These are phyloP conservation scores for Lindbergichthys nudifrons DNA, from an alignment of 2,797 vertebrate species.

Conservation along the genomic window DNA sequence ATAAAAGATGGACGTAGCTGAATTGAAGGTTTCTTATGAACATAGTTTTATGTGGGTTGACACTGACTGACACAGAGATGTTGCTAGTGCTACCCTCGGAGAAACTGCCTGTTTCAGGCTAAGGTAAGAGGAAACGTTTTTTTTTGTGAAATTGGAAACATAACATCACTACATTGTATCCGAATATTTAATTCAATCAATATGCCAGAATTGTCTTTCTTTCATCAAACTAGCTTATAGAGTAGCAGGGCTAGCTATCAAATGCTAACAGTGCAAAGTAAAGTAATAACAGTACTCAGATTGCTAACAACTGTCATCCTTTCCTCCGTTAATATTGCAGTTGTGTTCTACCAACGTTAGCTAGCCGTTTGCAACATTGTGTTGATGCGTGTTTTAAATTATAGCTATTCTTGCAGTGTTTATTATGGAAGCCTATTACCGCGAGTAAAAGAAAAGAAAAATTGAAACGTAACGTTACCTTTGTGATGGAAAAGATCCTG, in stretches of 20 bases:
- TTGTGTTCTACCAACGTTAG: not conserved
- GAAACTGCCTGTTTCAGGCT: conserved; percentile 53
- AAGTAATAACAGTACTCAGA: not conserved
- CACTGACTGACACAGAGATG: conserved; percentile 46
- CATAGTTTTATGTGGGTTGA: not conserved
- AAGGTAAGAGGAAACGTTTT: conserved; percentile 65
- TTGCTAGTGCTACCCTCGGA: conserved; percentile 20
- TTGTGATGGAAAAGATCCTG: too few species aligned
- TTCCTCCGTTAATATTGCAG: not conserved
- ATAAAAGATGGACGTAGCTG: conserved; percentile 1
- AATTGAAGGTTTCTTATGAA: not conserved
- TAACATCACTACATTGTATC: not conserved
- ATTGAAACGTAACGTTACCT: too few species aligned
- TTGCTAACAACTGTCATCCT: not conserved
- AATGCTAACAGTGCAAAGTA: conserved; percentile 2
- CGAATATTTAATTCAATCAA: not conserved
- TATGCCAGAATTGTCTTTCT: not conserved
- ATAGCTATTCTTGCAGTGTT: not conserved
- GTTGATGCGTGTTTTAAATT: too few species aligned
- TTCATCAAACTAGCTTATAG: not conserved
- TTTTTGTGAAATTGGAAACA: not conserved
- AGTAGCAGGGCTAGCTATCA: not conserved
- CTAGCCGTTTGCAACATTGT: not conserved
- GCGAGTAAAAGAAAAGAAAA: too few species aligned
- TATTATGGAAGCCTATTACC: too few species aligned